These are phyloP conservation scores for Cotesia vestalis DNA, from an alignment of 1,140 invertebrate species.

Conservation along the genomic window DNA sequence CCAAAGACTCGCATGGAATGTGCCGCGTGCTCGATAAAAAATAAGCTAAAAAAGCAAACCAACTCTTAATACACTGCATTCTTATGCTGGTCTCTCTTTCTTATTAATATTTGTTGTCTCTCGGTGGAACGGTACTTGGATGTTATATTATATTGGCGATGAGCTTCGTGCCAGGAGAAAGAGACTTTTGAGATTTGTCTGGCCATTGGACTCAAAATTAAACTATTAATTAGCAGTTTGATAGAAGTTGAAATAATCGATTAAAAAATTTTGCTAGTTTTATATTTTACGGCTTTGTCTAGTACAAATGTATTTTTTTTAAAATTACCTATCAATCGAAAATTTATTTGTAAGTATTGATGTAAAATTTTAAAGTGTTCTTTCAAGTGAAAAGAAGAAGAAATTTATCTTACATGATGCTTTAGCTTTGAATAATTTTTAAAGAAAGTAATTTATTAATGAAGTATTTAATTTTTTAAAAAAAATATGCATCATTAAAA, in stretches of 20 bases:
- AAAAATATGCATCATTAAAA: too few species aligned
- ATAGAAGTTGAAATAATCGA: too few species aligned
- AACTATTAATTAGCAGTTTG: not conserved
- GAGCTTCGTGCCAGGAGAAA: constrained; percentile 13
- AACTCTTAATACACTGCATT: constrained; percentile 9
- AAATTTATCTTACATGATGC: too few species aligned
- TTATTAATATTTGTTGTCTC: constrained; percentile 2
- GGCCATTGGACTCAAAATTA: constrained; percentile 16
- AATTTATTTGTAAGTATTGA: too few species aligned
- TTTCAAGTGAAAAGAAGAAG: too few species aligned
- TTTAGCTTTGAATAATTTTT: too few species aligned
- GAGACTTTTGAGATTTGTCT: not conserved
- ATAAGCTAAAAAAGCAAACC: constrained; percentile 22
- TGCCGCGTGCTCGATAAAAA: constrained; percentile 32
- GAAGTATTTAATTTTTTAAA: constrained; percentile 26
- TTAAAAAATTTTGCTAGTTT: too few species aligned
- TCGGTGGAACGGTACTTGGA: constrained; percentile 7
- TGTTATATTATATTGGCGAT: not conserved
- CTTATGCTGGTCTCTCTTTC: constrained; percentile 3
- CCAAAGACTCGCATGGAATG: constrained; percentile 33
- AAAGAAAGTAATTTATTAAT: too few species aligned
- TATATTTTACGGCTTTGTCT: too few species aligned
- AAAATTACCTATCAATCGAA: too few species aligned
- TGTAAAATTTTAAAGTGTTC: too few species aligned
- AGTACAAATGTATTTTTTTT: too few species aligned